Base-by-base conservation (phyloP, 2,797 vertebrate genomes). In the Alcedo quadribrachys region DNA sequence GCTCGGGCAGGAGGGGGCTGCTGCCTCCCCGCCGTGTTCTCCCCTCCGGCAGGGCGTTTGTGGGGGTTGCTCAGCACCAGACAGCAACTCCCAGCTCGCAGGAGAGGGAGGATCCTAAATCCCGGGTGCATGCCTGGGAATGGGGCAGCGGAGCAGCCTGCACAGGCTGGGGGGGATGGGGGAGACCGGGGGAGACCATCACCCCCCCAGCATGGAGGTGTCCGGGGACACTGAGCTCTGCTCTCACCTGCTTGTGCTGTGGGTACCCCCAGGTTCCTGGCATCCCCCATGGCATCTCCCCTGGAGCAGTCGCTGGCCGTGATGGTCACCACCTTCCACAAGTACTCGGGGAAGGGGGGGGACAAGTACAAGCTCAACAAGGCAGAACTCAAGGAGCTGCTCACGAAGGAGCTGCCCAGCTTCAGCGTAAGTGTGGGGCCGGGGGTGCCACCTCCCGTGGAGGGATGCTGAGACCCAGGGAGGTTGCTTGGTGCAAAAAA, bases 341-440 rank as follows among this genome's bases (percentile, higher is more conserved):
- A 96, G 85, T 98, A 98, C 33, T 97, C 98, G 0, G 87, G 96
- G 42, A 97, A 96, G 22, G 97, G 97, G 22, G 97, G 98, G 1
- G 97, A 98, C 94, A 96, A 94, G 6, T 11, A 35, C 89, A 98
- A 97, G 24, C 97, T 99, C 54, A 98, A 25, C 88, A 98, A 98
- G 43, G 13, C 2, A 0, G 98, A 99, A 95, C 96, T 99, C 43
- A 98, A 98, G 89, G 97, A 98, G 0, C 51, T 98, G 94, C 91
- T 98, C 24, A 46, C 78, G 11, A 95, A 91, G 53, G 98, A 98
- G 93, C n/a, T 99, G 63, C 97, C 96, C 60, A 96, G 93, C 1
- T 84, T 98, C 12, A 76, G 94, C 21, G 98, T 99, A 46, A 98
- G 98, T n/a, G 25, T 2, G 28, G 50, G n/a, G 37, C 51, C 4